Evolutionary conservation across 2,888 invertebrate species (phyloP).

Genomic region (Tetanocera ferruginea): DNA sequence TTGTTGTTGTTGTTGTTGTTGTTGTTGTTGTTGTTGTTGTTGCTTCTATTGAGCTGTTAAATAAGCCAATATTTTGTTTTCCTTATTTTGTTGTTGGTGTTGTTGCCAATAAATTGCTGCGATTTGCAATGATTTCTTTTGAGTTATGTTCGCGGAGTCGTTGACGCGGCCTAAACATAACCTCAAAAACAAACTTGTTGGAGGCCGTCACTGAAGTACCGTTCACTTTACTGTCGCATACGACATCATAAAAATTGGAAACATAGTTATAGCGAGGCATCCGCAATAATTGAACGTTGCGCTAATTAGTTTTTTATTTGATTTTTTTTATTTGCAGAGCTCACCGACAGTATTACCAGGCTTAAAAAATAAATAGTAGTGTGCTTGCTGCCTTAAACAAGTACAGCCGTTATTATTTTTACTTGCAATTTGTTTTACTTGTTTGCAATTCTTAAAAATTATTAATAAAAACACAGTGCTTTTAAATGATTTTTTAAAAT

Average conservation of each 20-base stretch:
- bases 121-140: slow-evolving; percentile 1
- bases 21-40: slow-evolving; percentile 24
- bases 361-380: no score
- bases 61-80: not conserved
- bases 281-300: no score
- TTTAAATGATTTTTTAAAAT: no score
- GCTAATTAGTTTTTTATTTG: no score
- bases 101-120: slow-evolving; percentile 19
- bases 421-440: no score
- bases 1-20: not conserved
- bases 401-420: no score
- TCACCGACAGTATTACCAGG: no score
- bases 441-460: no score
- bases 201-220: not conserved
- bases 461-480: no score
- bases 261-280: no score
- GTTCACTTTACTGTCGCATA: not conserved
- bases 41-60: slow-evolving; percentile 1
- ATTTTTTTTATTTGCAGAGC: no score
- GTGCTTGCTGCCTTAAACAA: no score
- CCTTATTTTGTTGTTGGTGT: not conserved
- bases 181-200: not conserved
- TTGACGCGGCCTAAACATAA: not conserved
- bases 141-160: not conserved
- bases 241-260: not conserved